Base-by-base conservation (phyloP, 1,140 invertebrate species). In the Drosophila kikkawai region DNA sequence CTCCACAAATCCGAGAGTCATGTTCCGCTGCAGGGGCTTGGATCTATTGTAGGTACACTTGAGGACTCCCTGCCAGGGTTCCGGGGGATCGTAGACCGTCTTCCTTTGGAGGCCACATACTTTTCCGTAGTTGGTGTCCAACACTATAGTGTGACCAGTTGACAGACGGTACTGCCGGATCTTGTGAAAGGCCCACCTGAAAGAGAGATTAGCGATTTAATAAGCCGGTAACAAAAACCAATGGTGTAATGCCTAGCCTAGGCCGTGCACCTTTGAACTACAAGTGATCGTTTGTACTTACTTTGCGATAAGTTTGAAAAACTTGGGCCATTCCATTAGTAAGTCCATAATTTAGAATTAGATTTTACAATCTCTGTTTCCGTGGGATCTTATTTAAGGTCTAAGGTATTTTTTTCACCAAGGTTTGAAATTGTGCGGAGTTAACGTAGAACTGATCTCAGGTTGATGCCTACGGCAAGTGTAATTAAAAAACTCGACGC, bases 31-130 rank as follows among this genome's bases (percentile, higher is more conserved):
- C 57, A 92, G 17, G 29, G 90, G 83, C 50, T 82, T 91, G 3
- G 76, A 48, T 7, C 65, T 58, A 29, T 79, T 71, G 51, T 93
- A 87, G 15, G 93, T 87, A 4, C 94, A 94, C 51, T 94, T 93
- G 45, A 93, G 92, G 4, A 94, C 83, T 7, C 93, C 93, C 0
- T 93, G 74, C 94, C 94, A 94, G 45, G 87, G 81, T 45, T 93
- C 91, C 5, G 93, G 83, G 0, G 94, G 94, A 22, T 91, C 91
- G 57, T 92, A 91, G 1, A 74, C 32, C 4, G 82, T 90, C 55
- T 86, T 86, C 0, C 91, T 66, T 41, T 80, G 76, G 13, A 90
- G 32, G 0, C 91, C 91, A 0, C 69, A 70, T 9, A 92, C 67
- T 32, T 69, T 48, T 5, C 91, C 90, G 26, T 66, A 84, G 2